Evolutionary conservation across 2,797 vertebrate genomes (phyloP).

Genomic region (Rachycentron canadum): DNA sequence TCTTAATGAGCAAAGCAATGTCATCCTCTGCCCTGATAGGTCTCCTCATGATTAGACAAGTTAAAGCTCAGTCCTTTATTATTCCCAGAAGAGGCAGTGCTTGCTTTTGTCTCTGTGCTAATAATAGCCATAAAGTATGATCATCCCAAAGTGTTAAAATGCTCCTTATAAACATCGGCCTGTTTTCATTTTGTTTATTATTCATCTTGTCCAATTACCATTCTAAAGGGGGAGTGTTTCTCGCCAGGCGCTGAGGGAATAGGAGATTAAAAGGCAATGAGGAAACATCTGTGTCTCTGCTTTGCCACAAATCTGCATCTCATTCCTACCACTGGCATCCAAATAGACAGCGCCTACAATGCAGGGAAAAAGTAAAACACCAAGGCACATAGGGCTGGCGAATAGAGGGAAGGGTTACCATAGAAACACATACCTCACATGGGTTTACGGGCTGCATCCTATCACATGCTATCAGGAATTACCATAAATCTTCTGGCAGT

Average conservation of each 20-base stretch:
- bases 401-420: slow-evolving; percentile 84
- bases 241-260: slow-evolving; percentile 75
- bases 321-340: slow-evolving; percentile 78
- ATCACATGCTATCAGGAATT: slow-evolving; percentile 86
- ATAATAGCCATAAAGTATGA: slow-evolving; percentile 79
- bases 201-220: slow-evolving; percentile 85
- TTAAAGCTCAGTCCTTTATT: slow-evolving; percentile 68
- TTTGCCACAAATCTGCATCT: slow-evolving; percentile 84
- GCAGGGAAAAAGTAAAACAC: slow-evolving; percentile 72
- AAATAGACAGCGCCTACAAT: slow-evolving; percentile 79
- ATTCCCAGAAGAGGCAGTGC: slow-evolving; percentile 66
- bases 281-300: slow-evolving; percentile 83
- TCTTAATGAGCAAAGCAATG: slow-evolving; percentile 63
- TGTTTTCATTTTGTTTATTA: slow-evolving; percentile 84
- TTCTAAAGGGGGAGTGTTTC: slow-evolving; percentile 80
- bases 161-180: slow-evolving; percentile 76
- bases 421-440: slow-evolving; percentile 86
- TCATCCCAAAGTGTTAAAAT: slow-evolving; percentile 80
- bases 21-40: slow-evolving; percentile 56
- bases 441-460: slow-evolving; percentile 85
- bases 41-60: slow-evolving; percentile 73
- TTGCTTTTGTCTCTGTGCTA: slow-evolving; percentile 69
- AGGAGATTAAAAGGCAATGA: slow-evolving; percentile 85
- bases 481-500: slow-evolving; percentile 84
- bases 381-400: slow-evolving; percentile 75